Evolutionary conservation across 2,113 vertebrate species (phyloP).

Genomic region (Lanius collurio): DNA sequence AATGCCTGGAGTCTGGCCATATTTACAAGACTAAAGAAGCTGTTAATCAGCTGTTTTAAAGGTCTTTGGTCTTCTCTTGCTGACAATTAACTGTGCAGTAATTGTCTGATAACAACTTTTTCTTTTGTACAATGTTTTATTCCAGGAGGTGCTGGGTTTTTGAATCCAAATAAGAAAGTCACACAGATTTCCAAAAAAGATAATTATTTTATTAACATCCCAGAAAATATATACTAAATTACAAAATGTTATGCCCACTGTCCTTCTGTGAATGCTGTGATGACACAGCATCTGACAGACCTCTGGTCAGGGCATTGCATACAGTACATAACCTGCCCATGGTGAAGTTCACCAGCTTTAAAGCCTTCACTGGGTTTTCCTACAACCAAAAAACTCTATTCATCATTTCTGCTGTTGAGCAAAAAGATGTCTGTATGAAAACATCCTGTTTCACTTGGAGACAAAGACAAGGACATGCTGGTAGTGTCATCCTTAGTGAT

Average conservation of each 20-base stretch:
- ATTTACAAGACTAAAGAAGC: background rate
- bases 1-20: background rate
- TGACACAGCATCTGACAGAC: background rate
- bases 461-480: background rate
- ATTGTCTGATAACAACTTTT: background rate
- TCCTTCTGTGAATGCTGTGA: background rate
- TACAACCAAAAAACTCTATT: background rate
- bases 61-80: background rate
- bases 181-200: background rate
- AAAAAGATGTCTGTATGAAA: background rate
- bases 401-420: background rate
- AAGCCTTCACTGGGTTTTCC: background rate
- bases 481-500: background rate
- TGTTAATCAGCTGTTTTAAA: background rate
- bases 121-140: background rate
- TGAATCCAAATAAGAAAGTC: background rate
- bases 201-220: background rate
- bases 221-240: background rate
- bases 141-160: background rate
- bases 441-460: background rate
- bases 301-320: background rate
- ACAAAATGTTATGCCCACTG: background rate
- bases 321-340: background rate
- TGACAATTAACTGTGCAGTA: background rate
- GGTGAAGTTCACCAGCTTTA: background rate